Evolutionary conservation across 2,797 vertebrate species (phyloP), one percentile per base, ranked within the genome.

Genomic region (Pyrocephalus nanus): DNA sequence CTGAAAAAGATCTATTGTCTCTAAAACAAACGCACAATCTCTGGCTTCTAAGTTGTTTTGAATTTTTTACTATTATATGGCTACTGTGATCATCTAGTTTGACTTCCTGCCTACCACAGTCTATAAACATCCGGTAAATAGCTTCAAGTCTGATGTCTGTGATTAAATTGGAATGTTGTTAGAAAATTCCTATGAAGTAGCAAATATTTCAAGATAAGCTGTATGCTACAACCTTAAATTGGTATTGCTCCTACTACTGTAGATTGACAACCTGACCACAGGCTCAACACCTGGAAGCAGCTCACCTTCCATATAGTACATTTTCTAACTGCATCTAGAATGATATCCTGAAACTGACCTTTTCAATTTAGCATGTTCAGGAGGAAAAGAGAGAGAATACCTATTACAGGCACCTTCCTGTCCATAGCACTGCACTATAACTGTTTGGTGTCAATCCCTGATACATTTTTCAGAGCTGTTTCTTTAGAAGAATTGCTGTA

Each of bases 41-140:
- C 85, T 96, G 96, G 95, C 95, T 96, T 92, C n/a, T 82, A 82
- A 58, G 48, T 94, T 93, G 92, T 96, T 97, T 96, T 94, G 91
- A 86, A 91, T 91, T 95, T 91, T 93, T 91, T 70, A 83, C 72
- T 92, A 71, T 95, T 95, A 72, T 82, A 79, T 43, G 64, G 53
- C 80, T 88, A 40, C 76, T 95, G 81, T 94, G 93, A 91, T 95
- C 96, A 95, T 96, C 92, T 89, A 87, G 88, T 89, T 61, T 26
- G 32, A 58, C 89, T 96, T 95, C 95, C 95, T 96, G 92, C 82
- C 91, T 73, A 15, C 42, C 45, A 15, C 2, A 7, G 45, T 93
- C 77, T 94, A 95, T 96, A 96, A 96, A 96, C 96, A 95, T 96
- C 94, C 96, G 94, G 94, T 95, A 92, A 96, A 96, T 95, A 95